Conservation (phyloP, 2,113 vertebrate genomes). For the Osmerus eperlanus region DNA sequence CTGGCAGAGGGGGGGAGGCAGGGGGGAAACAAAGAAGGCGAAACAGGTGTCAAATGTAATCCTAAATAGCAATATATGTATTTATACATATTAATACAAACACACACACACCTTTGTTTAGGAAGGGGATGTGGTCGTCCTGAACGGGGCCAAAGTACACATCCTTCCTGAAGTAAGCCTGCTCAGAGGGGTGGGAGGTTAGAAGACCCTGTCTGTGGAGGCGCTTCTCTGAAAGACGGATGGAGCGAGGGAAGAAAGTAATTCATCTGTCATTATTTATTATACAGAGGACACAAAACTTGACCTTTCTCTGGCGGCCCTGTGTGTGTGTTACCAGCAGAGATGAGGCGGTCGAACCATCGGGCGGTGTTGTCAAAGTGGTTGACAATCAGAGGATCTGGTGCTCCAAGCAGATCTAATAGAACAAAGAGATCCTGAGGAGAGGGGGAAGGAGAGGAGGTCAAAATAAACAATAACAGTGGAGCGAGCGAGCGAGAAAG, state of each 20-base stretch:
- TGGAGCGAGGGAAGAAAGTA: neutral
- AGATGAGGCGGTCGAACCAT: conserved; percentile 83
- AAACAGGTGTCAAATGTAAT: neutral
- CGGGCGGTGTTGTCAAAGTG: conserved; percentile 83
- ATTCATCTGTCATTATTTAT: too few species aligned
- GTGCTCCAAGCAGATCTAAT: conserved; percentile 82
- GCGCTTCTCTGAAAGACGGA: conserved; percentile 73
- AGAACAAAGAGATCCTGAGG: conserved; percentile 84
- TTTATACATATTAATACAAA: neutral
- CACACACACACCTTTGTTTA: conserved; percentile 72
- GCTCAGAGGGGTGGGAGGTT: conserved; percentile 70
- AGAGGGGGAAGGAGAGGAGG: neutral
- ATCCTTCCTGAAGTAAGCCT: conserved; percentile 80
- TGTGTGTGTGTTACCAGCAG: conserved; percentile 70
- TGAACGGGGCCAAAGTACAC: conserved; percentile 78
- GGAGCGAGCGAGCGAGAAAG: neutral
- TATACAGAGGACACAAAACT: neutral
- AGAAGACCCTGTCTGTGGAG: conserved; percentile 80
- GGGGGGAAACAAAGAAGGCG: neutral
- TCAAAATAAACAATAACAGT: neutral
- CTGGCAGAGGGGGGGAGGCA: conserved; percentile 40
- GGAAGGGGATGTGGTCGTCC: conserved; percentile 87
- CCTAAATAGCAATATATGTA: neutral
- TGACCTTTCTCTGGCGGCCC: too few species aligned
- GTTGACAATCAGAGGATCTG: conserved; percentile 78